Conservation (phyloP, 2,113 vertebrate species). For the Odobenus rosmarus region DNA sequence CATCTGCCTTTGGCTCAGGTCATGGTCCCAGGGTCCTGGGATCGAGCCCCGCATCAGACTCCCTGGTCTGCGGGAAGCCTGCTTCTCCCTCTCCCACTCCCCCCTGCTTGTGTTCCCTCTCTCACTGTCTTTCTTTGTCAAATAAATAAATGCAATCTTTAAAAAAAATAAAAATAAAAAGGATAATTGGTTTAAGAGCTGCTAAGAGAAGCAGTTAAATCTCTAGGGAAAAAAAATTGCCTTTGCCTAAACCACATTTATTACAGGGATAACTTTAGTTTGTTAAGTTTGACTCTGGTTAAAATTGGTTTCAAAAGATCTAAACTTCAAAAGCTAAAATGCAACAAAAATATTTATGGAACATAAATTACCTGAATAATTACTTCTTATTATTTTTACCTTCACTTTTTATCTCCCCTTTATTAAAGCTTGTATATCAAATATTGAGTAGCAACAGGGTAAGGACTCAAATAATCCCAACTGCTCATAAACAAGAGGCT, state of each 20-base stretch:
- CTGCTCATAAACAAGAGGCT: neutral
- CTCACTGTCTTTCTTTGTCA: too few relatives aligned
- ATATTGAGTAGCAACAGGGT: neutral
- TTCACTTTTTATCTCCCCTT: neutral
- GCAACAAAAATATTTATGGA: neutral
- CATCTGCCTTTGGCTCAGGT: too few relatives aligned
- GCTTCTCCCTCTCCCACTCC: too few relatives aligned
- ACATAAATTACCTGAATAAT: neutral
- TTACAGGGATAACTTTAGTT: neutral
- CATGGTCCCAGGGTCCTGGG: too few relatives aligned
- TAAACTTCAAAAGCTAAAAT: constrained; percentile 31
- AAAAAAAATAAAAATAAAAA: neutral
- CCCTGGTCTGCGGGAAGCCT: too few relatives aligned
- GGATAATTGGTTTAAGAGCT: neutral
- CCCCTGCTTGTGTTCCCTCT: too few relatives aligned
- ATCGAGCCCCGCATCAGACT: too few relatives aligned
- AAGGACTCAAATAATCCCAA: constrained; percentile 25
- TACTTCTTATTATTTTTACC: neutral
- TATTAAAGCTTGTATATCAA: neutral
- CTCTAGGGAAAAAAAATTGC: neutral
- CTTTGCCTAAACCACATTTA: neutral
- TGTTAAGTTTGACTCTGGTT: constrained; percentile 50
- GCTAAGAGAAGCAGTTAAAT: constrained; percentile 13
- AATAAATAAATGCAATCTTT: too few relatives aligned
- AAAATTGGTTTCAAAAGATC: constrained; percentile 38